Evolutionary conservation across 1,140 invertebrate genomes (phyloP), one percentile per base, ranked within the genome.

Genomic region (Chrysopa pallens): DNA sequence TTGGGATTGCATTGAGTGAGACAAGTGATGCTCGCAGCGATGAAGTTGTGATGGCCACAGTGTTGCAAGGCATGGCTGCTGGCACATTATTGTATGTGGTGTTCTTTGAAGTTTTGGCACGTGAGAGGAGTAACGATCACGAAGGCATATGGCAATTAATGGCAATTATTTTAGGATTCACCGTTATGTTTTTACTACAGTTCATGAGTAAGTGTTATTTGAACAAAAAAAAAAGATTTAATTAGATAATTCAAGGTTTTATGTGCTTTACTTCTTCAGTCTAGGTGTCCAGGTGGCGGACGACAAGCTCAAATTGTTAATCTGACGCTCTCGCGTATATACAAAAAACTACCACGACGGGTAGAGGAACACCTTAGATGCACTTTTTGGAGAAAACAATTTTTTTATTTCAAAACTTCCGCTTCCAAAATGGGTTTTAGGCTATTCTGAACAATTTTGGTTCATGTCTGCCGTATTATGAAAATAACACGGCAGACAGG

Each of bases 51-150:
- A 63, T 67, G 2, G 71, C 75, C 1, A 70, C 77, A 4, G 68
- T 88, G 4, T 63, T 89, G 0, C 84, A 90, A 53, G 85, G 84
- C 7, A 72, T 90, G 61, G 85, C 86, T 0, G 82, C 82, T 36
- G 87, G 87, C 13, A 91, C 87, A 0, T 66, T 92, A 8, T 69
- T 91, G 0, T 91, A 90, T 56, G 85, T 92, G 29, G 84, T 89
- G 2, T 91, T 91, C 70, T 90, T 91, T 57, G 87, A 91, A 63
- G 84, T 92, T 23, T 68, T 90, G 39, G 81, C 82, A 31, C 69
- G 80, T 42, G 82, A 87, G 53, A 67, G 78, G 35, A 72, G 74
- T 14, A 76, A 75, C 51, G 62, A 66, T 8, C 72, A 73, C 42
- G 68, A 66, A 36, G 83, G 84, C 4, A 60, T 86, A 14, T 54